Percentiles rank a stretch among this genome's conserved stretches.
These are phyloP conservation scores for Capitulum mitella DNA, from an alignment of 2,888 invertebrate genomes.

Conservation along the genomic window DNA sequence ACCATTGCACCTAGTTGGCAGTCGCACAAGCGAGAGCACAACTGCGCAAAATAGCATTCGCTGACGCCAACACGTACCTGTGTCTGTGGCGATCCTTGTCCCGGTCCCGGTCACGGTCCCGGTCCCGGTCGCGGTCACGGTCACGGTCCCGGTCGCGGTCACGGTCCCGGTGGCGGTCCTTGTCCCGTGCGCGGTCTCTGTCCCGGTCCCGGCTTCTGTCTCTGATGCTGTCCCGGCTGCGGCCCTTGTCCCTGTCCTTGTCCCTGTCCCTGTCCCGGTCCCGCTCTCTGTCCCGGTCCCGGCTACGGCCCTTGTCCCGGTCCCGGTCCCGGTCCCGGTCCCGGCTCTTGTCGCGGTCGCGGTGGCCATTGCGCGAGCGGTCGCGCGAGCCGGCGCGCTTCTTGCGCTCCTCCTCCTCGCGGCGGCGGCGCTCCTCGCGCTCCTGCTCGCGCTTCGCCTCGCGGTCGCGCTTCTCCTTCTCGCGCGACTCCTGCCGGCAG, in stretches of 20 bases:
- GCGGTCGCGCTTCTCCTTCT: not conserved
- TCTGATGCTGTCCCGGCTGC: not conserved
- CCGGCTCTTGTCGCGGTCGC: not conserved
- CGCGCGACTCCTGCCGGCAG: not conserved
- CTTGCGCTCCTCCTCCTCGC: not conserved
- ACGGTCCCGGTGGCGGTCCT: not conserved
- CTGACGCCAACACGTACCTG: too few species aligned
- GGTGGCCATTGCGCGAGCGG: not conserved
- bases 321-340: not conserved
- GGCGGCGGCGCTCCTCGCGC: not conserved
- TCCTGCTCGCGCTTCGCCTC: not conserved
- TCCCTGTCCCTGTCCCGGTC: not conserved
- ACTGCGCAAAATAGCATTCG: too few species aligned
- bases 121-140: not conserved
- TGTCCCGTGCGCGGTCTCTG: not conserved
- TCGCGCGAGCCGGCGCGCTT: not conserved
- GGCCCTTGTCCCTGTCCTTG: not conserved
- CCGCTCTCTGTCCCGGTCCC: not conserved
- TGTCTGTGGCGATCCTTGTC: not conserved
- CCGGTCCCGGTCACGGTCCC: not conserved
- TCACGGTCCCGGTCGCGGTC: not conserved
- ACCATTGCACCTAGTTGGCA: too few species aligned
- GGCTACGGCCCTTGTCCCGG: not conserved
- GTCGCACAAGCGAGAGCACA: too few species aligned
- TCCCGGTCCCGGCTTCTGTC: not conserved